Evolutionary conservation across 2,113 vertebrate genomes (phyloP).

Genomic region (Halcyon malimbica): DNA sequence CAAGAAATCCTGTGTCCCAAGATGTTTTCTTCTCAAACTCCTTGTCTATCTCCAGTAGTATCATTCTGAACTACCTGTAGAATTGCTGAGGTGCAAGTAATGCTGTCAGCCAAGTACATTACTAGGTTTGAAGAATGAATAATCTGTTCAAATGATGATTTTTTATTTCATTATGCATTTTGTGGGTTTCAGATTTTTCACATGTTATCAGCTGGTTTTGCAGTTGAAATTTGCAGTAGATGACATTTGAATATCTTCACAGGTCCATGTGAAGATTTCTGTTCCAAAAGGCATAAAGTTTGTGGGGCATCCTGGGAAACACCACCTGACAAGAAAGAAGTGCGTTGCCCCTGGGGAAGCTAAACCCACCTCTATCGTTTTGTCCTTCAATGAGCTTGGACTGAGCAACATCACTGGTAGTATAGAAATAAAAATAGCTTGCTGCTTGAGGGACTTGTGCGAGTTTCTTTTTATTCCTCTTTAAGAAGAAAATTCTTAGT

Average conservation of each 20-base stretch:
- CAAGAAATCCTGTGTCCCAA: neutral
- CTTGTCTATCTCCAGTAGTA: neutral
- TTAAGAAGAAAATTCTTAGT: neutral
- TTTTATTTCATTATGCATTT: neutral
- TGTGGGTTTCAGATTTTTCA: neutral
- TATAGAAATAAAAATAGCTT: neutral
- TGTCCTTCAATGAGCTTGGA: constrained; percentile 88
- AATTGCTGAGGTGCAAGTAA: neutral
- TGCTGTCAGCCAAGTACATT: neutral
- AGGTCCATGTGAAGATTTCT: constrained; percentile 90
- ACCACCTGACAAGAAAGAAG: constrained; percentile 88
- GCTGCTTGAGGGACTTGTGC: neutral
- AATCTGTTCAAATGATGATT: neutral
- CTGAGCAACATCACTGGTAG: constrained; percentile 88
- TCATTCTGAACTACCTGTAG: neutral
- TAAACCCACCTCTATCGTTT: constrained; percentile 85
- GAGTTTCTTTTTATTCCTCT: neutral
- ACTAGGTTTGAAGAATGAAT: neutral
- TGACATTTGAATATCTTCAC: neutral
- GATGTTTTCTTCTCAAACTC: neutral
- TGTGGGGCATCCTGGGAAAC: constrained; percentile 89
- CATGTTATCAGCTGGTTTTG: accelerated
- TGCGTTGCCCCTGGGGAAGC: constrained; percentile 86
- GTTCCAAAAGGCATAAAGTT: constrained; percentile 90
- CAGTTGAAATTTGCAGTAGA: neutral